Conservation (phyloP, 1,140 invertebrate species). For the Zaprionus nigranus region DNA sequence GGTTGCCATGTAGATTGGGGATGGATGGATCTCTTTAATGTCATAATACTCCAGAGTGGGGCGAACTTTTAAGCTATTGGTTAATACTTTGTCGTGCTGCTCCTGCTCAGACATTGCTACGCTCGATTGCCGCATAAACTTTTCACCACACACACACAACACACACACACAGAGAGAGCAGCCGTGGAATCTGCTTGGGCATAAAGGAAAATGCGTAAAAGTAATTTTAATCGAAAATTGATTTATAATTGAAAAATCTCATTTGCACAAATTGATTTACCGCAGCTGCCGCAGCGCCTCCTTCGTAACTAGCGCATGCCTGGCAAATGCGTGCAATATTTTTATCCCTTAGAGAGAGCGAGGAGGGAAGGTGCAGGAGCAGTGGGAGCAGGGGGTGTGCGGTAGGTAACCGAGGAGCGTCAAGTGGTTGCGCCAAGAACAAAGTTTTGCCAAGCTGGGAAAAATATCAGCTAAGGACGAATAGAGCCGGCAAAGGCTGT, state of each 20-base stretch:
- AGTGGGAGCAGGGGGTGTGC: not conserved
- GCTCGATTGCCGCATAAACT: slow-evolving; percentile 47
- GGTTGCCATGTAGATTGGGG: not conserved
- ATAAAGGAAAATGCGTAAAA: slow-evolving; percentile 77
- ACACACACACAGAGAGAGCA: slow-evolving; percentile 2
- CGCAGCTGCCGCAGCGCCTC: slow-evolving; percentile 70
- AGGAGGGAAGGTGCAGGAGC: slow-evolving; percentile 11
- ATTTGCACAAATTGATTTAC: slow-evolving; percentile 84
- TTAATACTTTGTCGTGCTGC: slow-evolving; percentile 9
- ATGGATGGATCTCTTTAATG: slow-evolving; percentile 15
- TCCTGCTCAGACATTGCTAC: not conserved
- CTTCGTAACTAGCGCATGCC: slow-evolving; percentile 24
- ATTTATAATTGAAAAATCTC: slow-evolving; percentile 84
- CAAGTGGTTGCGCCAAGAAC: slow-evolving; percentile 77
- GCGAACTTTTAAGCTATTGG: slow-evolving; percentile 9
- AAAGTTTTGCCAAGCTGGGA: slow-evolving; percentile 69
- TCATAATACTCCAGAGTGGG: slow-evolving; percentile 16
- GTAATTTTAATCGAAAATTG: slow-evolving; percentile 84
- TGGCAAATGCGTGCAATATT: slow-evolving; percentile 75
- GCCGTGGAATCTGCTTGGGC: slow-evolving; percentile 8
- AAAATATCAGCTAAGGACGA: slow-evolving; percentile 73
- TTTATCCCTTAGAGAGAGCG: slow-evolving; percentile 56
- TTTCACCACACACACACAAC: slow-evolving; percentile 38
- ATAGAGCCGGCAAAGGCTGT: slow-evolving; percentile 26
- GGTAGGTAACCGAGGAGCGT: slow-evolving; percentile 68